Base-by-base conservation (phyloP, 1,140 invertebrate species). In the Brachionus sp. region DNA sequence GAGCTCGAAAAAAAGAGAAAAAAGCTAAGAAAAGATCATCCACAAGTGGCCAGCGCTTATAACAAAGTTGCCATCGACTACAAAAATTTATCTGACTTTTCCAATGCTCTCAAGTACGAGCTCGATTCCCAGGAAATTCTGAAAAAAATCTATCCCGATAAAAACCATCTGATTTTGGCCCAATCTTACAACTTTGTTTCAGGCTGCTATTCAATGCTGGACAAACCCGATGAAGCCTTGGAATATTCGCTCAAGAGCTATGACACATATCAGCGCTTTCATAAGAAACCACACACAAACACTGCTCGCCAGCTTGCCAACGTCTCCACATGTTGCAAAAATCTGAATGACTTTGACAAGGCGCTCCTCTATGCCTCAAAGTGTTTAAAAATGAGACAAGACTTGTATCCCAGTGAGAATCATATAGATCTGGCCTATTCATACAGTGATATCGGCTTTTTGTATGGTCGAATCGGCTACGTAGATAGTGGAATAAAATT, bases 321-420 rank as follows among this genome's bases (percentile, higher is more conserved):
- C 23, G 10, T 75, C 23, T 44, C 70, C 16, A 75, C 37, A 23
- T 75, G 70, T 19, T 75, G 42, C 25, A 44, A 44, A 44, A 75
- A 75, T 75, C 19, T 44, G 25, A 75, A 75, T 25, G 70, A 75
- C 25, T 44, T 44, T 25, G 25, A 75, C 5, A 75, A 75, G 7
- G 70, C 70, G 1, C 6, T 75, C 19, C 13, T 44, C 7, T 75
- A 75, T 16, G 42, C 37, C 2, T 46, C 42, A 7, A 75, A 75
- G 12, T 75, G 70, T 46, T 75, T 75, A 44, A 75, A 75, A 44
- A 75, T 75, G 70, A 75, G 70, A 75, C 70, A 75, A 44, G 70
- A 75, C 10, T 44, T 75, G 39, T 44, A 46, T 29, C 23, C 39
- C 16, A 75, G 25, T 25, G 70, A 75, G 7, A 23, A 75, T 9